Percentiles rank a stretch among this genome's conserved stretches.
phyloP scores from a whole-genome alignment of 2,113 vertebrate species.

The Dermatemys mawii region DNA sequence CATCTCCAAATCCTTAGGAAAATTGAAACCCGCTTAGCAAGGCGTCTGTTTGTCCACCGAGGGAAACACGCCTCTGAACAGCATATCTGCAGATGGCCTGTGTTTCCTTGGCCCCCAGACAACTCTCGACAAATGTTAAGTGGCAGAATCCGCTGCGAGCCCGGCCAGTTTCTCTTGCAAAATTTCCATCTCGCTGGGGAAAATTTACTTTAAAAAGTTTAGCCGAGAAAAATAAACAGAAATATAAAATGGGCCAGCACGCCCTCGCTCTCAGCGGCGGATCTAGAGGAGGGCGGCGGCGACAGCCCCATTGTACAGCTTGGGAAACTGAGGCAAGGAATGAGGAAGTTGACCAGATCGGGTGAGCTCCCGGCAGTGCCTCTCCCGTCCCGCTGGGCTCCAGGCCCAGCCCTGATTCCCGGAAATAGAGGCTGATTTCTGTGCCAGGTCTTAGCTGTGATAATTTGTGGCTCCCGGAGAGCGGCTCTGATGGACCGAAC shows the following conservation, averaged over 20 bases:
- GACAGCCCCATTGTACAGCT: background rate
- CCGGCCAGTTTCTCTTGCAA: background rate
- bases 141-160: background rate
- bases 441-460: background rate
- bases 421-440: background rate
- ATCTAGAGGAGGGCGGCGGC: no score
- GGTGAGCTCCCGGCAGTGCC: background rate
- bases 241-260: no score
- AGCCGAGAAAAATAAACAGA: background rate
- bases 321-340: background rate
- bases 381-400: background rate
- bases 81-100: background rate
- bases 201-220: background rate
- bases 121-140: background rate
- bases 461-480: background rate
- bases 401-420: background rate
- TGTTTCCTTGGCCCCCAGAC: background rate
- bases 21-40: background rate
- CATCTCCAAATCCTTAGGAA: background rate
- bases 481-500: background rate
- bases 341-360: background rate
- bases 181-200: background rate
- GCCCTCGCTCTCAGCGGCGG: background rate
- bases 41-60: accelerated
- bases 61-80: background rate